Evolutionary conservation across 2,113 vertebrate species (phyloP).

Genomic region (Pedetes capensis): DNA sequence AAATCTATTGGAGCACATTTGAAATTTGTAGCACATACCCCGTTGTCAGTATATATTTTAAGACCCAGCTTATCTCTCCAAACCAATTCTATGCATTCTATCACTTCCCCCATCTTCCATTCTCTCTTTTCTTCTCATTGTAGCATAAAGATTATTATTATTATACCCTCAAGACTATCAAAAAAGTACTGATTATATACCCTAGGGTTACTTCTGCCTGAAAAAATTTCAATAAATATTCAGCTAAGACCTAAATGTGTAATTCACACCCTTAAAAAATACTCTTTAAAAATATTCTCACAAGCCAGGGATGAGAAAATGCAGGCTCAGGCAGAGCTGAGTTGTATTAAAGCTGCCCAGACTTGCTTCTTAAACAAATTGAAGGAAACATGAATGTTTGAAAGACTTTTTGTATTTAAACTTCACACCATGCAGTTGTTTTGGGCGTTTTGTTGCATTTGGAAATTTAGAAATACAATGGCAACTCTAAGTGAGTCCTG

Average conservation of each 20-base stretch:
- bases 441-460: not conserved
- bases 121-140: not conserved
- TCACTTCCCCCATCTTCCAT: fast-evolving
- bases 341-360: not conserved
- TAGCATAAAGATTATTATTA: not conserved
- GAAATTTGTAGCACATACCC: conserved; percentile 6
- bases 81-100: not conserved
- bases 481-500: not conserved
- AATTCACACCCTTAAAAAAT: not conserved
- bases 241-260: not conserved
- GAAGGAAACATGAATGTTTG: not conserved
- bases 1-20: not conserved
- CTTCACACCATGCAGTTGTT: not conserved
- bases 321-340: not conserved
- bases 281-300: not conserved
- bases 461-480: not conserved
- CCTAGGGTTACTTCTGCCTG: not conserved
- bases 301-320: not conserved
- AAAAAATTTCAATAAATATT: conserved; percentile 35
- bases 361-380: not conserved
- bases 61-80: conserved; percentile 56
- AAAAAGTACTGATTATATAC: not conserved
- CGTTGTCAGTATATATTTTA: conserved; percentile 36
- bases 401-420: not conserved
- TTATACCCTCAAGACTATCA: not conserved